Evolutionary conservation across 2,888 invertebrate species (phyloP).

Genomic region (Empis livida): DNA sequence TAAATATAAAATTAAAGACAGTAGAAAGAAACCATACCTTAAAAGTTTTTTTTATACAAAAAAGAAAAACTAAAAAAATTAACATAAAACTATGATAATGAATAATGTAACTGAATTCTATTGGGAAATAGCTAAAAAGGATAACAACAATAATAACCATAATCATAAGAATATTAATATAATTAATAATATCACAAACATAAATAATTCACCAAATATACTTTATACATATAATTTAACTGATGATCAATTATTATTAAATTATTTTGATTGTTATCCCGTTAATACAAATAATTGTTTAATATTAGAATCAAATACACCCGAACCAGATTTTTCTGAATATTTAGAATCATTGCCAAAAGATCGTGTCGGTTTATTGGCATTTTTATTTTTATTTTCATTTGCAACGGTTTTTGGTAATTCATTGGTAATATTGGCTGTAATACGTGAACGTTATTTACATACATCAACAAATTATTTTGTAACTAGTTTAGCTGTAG

Average conservation of each 20-base stretch:
- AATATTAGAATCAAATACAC: constrained; percentile 16
- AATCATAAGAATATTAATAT: constrained; percentile 1
- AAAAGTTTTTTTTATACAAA: too few relatives aligned
- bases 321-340: constrained; percentile 30
- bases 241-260: not conserved
- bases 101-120: constrained; percentile 25
- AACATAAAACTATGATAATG: constrained; percentile 18
- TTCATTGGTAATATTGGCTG: constrained; percentile 84
- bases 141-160: constrained; percentile 1
- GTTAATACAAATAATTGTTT: not conserved
- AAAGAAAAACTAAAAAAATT: too few relatives aligned
- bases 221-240: not conserved
- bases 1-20: too few relatives aligned
- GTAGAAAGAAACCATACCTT: too few relatives aligned
- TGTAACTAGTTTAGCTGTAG: constrained; percentile 91
- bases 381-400: constrained; percentile 74
- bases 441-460: constrained; percentile 81
- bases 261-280: constrained; percentile 1
- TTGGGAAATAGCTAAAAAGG: constrained; percentile 20
- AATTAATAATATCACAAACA: constrained; percentile 1
- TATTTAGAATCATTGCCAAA: constrained; percentile 42
- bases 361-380: constrained; percentile 64
- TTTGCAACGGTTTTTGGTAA: constrained; percentile 92
- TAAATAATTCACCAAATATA: not conserved
- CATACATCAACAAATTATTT: constrained; percentile 97